Percentiles rank a stretch among this genome's conserved stretches.
Conservation (phyloP, 2,797 vertebrate species). For the Rhinichthys osculus region DNA sequence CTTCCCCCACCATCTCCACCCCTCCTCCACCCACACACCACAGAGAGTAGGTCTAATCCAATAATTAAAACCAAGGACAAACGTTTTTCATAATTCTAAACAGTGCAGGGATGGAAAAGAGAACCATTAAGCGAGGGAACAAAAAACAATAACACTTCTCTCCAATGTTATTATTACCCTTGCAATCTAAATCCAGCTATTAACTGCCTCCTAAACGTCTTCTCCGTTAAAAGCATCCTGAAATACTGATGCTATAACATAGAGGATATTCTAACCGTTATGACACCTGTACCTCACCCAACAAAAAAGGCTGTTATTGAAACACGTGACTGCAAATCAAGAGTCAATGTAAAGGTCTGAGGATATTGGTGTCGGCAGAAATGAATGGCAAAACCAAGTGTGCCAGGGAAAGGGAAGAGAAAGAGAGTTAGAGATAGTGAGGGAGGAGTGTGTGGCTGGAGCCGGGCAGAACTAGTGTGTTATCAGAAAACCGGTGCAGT, state of each 20-base stretch:
- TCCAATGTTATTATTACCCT: constrained; percentile 47
- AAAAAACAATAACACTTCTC: constrained; percentile 52
- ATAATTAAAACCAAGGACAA: constrained; percentile 69
- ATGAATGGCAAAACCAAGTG: constrained; percentile 38
- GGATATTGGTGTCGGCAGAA: constrained; percentile 16
- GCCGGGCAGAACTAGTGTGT: constrained; percentile 64
- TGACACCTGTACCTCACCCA: constrained; percentile 40
- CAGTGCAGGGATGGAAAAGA: constrained; percentile 52
- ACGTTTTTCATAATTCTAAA: constrained; percentile 65
- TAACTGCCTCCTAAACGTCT: constrained; percentile 43
- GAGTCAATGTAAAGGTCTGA: not conserved
- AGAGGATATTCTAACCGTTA: constrained; percentile 52
- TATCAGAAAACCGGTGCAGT: constrained; percentile 79
- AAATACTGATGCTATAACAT: constrained; percentile 65
- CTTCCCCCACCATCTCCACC: constrained; percentile 4
- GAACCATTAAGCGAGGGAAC: constrained; percentile 58
- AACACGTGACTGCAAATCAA: constrained; percentile 1
- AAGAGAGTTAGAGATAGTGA: constrained; percentile 44
- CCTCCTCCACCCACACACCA: constrained; percentile 26
- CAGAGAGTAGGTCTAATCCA: constrained; percentile 65
- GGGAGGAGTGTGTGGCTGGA: constrained; percentile 56
- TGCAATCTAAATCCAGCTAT: constrained; percentile 51
- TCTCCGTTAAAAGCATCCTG: constrained; percentile 42
- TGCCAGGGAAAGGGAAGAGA: constrained; percentile 23
- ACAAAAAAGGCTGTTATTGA: not conserved